Evolutionary conservation across 2,113 vertebrate species (phyloP), one percentile per base, ranked within the genome.

Genomic region (Hymenochirus boettgeri): DNA sequence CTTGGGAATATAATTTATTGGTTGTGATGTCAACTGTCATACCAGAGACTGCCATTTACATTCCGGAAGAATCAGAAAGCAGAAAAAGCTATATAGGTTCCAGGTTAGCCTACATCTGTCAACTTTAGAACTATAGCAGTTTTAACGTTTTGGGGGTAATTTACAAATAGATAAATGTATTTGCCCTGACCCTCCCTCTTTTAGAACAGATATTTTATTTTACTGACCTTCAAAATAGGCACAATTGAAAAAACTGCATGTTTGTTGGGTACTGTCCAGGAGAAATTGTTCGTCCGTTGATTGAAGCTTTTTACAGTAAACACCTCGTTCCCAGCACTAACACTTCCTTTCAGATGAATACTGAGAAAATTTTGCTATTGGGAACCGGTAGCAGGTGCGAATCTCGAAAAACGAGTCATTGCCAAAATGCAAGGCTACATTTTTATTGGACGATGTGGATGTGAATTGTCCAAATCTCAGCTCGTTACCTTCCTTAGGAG

Each of bases 201-300:
- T n/a, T n/a, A n/a, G n/a, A n/a, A n/a, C n/a, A n/a, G n/a, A n/a
- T n/a, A n/a, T n/a, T n/a, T n/a, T n/a, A n/a, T n/a, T n/a, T 5
- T 19, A 21, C 3, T 75, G 62, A 83, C 75, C 79, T 80, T 72
- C 76, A 58, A 85, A 57, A 6, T 75, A 72, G 24, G 78, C 82
- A 1, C 80, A 82, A 74, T 75, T 84, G 67, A 79, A 77, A 0
- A 8, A 57, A 62, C 81, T 86, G 58, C 0, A 6, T 0, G 50
- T 18, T 7, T 18, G 71, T 24, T 1, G 0, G 2, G 80, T 73
- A 7, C 3, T 77, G 3, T 74, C 67, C 55, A 88, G 75, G 19
- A 25, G 3, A 4, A 26, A 2, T 0, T 54, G 1, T 31, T 31
- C 33, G 18, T 47, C 0, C 15, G 0, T 0, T 0, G 45, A 22